Base-by-base conservation (phyloP, 2,888 invertebrate species). In the Zootermopsis nevadensis region DNA sequence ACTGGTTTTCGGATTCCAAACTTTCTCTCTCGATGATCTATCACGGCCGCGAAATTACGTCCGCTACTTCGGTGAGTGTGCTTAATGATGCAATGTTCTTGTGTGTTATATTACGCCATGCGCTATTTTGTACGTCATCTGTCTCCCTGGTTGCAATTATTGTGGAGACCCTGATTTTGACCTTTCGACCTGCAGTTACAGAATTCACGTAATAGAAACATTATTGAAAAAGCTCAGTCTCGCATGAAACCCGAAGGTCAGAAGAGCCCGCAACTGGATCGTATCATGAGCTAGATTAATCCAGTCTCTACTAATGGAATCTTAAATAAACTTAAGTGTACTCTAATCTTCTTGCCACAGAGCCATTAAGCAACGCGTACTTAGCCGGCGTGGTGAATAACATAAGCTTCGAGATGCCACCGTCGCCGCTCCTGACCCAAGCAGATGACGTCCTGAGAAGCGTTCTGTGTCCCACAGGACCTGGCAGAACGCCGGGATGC, bases 341-440 rank as follows among this genome's bases (percentile, higher is more conserved):
- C 10, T 7, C 10, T 7, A 38, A 48, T 19, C 19, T 12, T 48
- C 3, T 27, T 15, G 60, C n/a, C 27, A 35, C 84, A 85, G 85
- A 85, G 38, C 80, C 85, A 12, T 67, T 77, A 2, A 60, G 31
- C 24, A 77, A 82, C 30, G 31, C 53, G 24, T 67, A 77, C 30
- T n/a, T 85, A 19, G 77, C 69, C 30, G 72, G 83, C 30, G 60
- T 66, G 15, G 84, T 86, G 53, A 86, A 86, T 82, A 84, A 85
- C 60, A 84, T 85, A 33, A 84, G 84, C 30, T 83, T 83, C 80
- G 42, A 80, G 42, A 38, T 83, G 30, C 84, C 85, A 0, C 79
- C 85, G 22, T 85, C 85, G 22, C 86, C 86, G 2, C 81, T 85
- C 1, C 84, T 86, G 8, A 84, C 83, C 10, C 86, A 86, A 82